These are phyloP conservation scores for Lasaia peninsularis DNA, from an alignment of 1,140 invertebrate genomes.

Conservation along the genomic window DNA sequence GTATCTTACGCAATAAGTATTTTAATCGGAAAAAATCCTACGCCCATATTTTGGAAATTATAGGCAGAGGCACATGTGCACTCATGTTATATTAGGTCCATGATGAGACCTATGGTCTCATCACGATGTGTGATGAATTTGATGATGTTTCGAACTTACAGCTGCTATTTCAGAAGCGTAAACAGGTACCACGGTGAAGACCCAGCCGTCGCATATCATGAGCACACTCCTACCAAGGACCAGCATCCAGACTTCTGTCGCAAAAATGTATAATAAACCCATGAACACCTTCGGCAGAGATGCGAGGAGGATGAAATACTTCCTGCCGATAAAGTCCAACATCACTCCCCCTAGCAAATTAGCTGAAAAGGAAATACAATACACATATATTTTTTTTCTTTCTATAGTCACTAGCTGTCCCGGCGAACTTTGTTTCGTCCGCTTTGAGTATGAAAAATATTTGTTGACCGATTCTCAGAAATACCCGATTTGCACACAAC, in stretches of 20 bases:
- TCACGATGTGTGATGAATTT: no score
- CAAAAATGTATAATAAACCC: constrained; percentile 17
- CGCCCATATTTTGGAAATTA: no score
- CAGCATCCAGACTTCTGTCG: constrained; percentile 32
- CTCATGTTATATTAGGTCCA: no score
- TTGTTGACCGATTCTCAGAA: no score
- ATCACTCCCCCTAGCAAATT: constrained; percentile 34
- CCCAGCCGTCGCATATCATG: constrained; percentile 29
- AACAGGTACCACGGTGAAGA: constrained; percentile 34
- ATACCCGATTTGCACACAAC: no score
- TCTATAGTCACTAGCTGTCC: no score
- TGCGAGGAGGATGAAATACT: constrained; percentile 32
- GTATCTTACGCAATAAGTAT: no score
- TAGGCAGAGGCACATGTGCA: no score
- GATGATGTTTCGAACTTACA: constrained; percentile 31
- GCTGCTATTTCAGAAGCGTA: constrained; percentile 51
- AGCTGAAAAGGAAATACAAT: constrained; percentile 31
- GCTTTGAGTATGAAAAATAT: no score
- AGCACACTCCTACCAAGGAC: constrained; percentile 30
- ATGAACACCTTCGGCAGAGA: constrained; percentile 35
- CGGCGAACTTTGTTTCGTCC: no score
- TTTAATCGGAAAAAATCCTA: no score
- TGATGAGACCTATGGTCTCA: no score
- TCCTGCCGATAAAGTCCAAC: constrained; percentile 43
- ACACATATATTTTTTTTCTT: background rate